These are phyloP conservation scores for Falco cherrug DNA, from an alignment of 2,797 vertebrate genomes.

Conservation along the genomic window DNA sequence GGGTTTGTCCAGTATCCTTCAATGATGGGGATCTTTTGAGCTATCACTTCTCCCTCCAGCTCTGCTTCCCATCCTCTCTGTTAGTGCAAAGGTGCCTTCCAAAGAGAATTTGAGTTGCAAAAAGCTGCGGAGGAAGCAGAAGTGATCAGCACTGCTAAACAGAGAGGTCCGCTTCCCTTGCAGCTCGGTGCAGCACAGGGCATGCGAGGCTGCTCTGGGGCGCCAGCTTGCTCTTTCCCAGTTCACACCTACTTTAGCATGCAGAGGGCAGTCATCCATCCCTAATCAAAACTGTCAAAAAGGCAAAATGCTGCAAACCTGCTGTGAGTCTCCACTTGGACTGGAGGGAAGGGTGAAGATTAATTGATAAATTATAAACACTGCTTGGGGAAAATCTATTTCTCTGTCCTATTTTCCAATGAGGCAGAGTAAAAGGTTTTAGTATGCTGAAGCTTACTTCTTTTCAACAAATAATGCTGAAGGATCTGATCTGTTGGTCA, in stretches of 20 bases:
- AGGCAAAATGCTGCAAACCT: background rate
- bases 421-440: background rate
- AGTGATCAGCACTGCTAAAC: background rate
- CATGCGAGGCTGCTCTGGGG: background rate
- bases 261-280: background rate
- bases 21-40: background rate
- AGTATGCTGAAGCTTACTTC: background rate
- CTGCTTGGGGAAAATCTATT: background rate
- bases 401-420: background rate
- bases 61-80: background rate
- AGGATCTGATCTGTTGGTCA: background rate
- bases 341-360: constrained; percentile 1
- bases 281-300: constrained; percentile 51
- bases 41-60: background rate
- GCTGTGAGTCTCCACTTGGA: background rate
- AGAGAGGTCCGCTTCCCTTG: background rate
- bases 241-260: background rate
- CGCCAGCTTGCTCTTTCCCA: background rate
- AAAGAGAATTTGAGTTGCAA: background rate
- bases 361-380: constrained; percentile 42
- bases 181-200: background rate
- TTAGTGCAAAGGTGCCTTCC: background rate
- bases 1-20: background rate
- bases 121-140: background rate
- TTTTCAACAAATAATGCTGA: background rate